Evolutionary conservation across 2,113 vertebrate species (phyloP), one percentile per base, ranked within the genome.

Genomic region (Dipodomys spectabilis): DNA sequence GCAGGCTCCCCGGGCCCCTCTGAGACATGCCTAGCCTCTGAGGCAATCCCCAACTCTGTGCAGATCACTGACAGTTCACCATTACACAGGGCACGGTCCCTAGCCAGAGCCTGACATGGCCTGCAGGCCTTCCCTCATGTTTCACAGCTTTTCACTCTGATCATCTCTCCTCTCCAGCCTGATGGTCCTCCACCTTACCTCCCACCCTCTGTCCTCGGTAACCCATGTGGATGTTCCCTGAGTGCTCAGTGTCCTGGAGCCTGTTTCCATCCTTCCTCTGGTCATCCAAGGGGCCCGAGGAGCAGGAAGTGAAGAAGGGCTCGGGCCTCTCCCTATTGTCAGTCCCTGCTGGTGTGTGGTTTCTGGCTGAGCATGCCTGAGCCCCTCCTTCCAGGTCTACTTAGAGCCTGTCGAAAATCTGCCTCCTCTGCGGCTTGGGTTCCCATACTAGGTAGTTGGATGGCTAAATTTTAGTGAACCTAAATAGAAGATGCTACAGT

Each of bases 401-500:
- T 13, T 16, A 57, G 53, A 57, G 71, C 67, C 62, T 64, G 62
- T 27, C n/a, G 64, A 45, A 82, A 82, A 35, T 9, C 18, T 35
- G 85, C 4, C 39, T n/a, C 89, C 16, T 6, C 3, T 15, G 32
- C 0, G n/a, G n/a, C 44, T 44, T 15, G 0, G 12, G 28, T 39
- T 16, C 22, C 44, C 25, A 53, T 7, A 27, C 10, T 20, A 23
- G 44, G 4, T 45, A 71, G 67, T 28, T 45, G 23, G n/a, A 57
- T 68, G 15, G 15, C 53, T 57, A 57, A 57, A 13, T 57, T 57
- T 57, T 57, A 57, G 53, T 57, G 2, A 74, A 45, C 15, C 60
- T 15, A 68, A 82, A 79, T 23, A 92, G 27, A 78, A 83, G 78
- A 74, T 57, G 68, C 71, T 92, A 82, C 53, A 57, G 68, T 89